phyloP scores from a whole-genome alignment of 2,797 vertebrate genomes.

The Melanotaenia boesemani region DNA sequence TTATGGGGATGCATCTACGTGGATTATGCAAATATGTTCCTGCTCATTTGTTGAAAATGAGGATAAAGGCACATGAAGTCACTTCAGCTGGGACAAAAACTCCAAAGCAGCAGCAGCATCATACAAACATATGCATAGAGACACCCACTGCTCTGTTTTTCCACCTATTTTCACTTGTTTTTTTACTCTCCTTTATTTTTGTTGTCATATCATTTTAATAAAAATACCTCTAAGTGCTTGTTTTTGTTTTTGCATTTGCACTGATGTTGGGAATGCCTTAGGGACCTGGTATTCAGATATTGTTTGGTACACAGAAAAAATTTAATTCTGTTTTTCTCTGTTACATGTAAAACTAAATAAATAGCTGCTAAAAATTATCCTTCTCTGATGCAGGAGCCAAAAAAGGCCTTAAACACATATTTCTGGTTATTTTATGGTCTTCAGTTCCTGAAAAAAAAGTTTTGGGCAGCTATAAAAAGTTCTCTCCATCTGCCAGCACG shows the following conservation, averaged over 20 bases:
- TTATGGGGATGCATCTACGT: conserved; percentile 25
- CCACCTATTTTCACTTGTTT: background rate
- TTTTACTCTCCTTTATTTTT: conserved; percentile 5
- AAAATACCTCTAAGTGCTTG: background rate
- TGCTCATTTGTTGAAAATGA: conserved; percentile 26
- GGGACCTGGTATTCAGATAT: background rate
- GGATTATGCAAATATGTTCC: background rate
- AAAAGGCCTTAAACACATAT: no score
- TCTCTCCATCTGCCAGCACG: background rate
- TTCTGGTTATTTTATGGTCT: background rate
- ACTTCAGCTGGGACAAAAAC: conserved; percentile 39
- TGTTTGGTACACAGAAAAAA: background rate
- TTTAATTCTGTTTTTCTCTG: background rate
- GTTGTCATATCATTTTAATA: background rate
- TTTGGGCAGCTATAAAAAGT: no score
- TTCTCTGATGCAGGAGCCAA: no score
- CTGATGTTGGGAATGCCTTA: no score
- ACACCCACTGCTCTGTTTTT: conserved; percentile 26
- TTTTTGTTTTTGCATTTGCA: background rate
- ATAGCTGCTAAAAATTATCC: background rate
- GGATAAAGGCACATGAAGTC: conserved; percentile 43
- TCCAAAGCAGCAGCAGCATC: conserved; percentile 40
- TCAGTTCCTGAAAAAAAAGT: background rate
- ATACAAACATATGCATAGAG: conserved; percentile 51
- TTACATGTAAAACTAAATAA: background rate